phyloP scores from a whole-genome alignment of 2,797 vertebrate species.

The Eleutherodactylus coqui region DNA sequence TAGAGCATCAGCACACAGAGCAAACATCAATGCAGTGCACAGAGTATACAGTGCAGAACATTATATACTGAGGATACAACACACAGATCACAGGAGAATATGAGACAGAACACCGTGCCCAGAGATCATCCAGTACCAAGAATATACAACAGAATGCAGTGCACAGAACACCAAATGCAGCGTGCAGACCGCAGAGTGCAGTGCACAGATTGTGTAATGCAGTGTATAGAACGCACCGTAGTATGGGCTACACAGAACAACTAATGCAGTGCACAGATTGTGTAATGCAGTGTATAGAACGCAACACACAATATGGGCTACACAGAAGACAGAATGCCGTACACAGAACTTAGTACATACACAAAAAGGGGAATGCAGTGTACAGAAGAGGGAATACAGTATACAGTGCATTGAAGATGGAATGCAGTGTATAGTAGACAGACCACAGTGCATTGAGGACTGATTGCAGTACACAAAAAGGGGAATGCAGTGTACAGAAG shows the following conservation, averaged over 20 bases:
- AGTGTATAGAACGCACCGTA: neutral
- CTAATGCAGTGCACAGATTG: neutral
- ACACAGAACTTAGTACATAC: neutral
- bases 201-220: neutral
- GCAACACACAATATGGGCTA: neutral
- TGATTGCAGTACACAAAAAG: neutral
- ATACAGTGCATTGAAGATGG: neutral
- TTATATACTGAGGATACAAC: neutral
- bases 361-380: neutral
- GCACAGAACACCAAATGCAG: no score
- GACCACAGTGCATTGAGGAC: neutral
- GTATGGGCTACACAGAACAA: no score
- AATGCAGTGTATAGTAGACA: neutral
- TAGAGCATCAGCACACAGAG: neutral
- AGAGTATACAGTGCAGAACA: neutral
- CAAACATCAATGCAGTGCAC: neutral
- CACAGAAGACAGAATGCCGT: neutral
- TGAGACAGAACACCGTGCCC: neutral
- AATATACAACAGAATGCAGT: no score
- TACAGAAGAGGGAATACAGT: neutral
- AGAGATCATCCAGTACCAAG: neutral
- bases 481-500: neutral
- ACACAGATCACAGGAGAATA: no score
- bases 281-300: neutral
- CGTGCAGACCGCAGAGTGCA: neutral